phyloP scores from a whole-genome alignment of 2,888 invertebrate genomes.

The Ophion slaviceki region DNA sequence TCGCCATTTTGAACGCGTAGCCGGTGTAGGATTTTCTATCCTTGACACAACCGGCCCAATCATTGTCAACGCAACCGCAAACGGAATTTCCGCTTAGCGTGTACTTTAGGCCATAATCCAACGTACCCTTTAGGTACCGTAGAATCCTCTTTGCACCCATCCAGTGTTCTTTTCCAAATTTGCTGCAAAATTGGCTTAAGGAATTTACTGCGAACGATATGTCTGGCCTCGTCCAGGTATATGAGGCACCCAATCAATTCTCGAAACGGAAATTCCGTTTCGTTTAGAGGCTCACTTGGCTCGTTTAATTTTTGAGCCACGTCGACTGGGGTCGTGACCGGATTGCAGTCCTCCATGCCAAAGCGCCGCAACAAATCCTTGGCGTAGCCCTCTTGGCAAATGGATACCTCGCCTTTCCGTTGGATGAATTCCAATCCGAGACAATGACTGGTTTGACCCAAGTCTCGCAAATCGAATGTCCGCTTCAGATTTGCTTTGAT shows the following conservation, averaged over 20 bases:
- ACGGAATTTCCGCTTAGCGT: background rate
- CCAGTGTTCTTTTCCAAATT: background rate
- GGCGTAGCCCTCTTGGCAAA: background rate
- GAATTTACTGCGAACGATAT: background rate
- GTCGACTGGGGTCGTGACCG: background rate
- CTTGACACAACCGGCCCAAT: background rate
- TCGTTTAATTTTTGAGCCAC: too few species aligned
- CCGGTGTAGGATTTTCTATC: slow-evolving; percentile 56
- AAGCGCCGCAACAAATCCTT: background rate
- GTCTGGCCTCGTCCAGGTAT: background rate
- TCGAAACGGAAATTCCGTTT: too few species aligned
- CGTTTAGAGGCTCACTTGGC: too few species aligned
- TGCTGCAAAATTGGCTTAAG: background rate
- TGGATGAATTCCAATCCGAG: background rate
- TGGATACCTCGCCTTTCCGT: background rate
- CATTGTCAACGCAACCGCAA: background rate
- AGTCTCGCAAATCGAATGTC: background rate
- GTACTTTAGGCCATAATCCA: background rate
- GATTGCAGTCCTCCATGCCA: background rate
- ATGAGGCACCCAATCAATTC: too few species aligned
- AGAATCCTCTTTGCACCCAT: slow-evolving; percentile 17
- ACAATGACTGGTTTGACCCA: background rate
- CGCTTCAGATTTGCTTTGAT: too few species aligned
- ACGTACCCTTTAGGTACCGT: slow-evolving; percentile 1
- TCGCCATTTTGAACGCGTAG: slow-evolving; percentile 47